phyloP scores from a whole-genome alignment of 2,888 invertebrate genomes.

The Nomada ruficornis region DNA sequence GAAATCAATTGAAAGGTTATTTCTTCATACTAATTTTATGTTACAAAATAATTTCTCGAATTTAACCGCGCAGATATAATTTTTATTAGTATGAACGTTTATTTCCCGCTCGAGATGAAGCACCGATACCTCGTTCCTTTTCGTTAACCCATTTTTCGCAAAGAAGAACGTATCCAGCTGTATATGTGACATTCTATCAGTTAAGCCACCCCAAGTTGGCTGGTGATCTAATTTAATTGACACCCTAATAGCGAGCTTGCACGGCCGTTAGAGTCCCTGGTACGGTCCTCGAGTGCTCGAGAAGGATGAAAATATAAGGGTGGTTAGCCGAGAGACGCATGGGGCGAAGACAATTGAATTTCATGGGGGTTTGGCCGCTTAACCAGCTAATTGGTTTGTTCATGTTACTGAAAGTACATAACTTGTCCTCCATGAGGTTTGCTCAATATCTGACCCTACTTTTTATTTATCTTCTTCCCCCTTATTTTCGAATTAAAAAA shows the following conservation, averaged over 20 bases:
- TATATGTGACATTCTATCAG: conserved; percentile 72
- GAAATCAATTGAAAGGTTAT: not conserved
- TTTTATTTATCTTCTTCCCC: not conserved
- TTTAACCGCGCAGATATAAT: not conserved
- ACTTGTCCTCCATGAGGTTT: conserved; percentile 48
- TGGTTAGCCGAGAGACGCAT: conserved; percentile 79
- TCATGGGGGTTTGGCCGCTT: conserved; percentile 83
- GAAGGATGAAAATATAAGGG: conserved; percentile 81
- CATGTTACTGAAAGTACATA: conserved; percentile 73
- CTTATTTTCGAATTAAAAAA: not conserved
- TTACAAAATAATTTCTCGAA: not conserved
- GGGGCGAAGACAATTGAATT: conserved; percentile 84
- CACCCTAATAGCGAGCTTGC: conserved; percentile 80
- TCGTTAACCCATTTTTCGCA: conserved; percentile 48
- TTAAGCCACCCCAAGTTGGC: conserved; percentile 74
- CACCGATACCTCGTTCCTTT: conserved; percentile 19
- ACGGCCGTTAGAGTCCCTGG: conserved; percentile 75
- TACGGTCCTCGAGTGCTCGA: conserved; percentile 64
- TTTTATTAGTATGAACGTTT: not conserved
- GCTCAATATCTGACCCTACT: conserved; percentile 4
- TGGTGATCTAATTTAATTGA: conserved; percentile 83
- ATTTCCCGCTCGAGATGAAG: not conserved
- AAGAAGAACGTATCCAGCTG: conserved; percentile 36
- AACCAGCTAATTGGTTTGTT: conserved; percentile 84
- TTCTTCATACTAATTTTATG: not conserved